Conservation (phyloP, 2,888 invertebrate species). For the Callimorpha dominula region DNA sequence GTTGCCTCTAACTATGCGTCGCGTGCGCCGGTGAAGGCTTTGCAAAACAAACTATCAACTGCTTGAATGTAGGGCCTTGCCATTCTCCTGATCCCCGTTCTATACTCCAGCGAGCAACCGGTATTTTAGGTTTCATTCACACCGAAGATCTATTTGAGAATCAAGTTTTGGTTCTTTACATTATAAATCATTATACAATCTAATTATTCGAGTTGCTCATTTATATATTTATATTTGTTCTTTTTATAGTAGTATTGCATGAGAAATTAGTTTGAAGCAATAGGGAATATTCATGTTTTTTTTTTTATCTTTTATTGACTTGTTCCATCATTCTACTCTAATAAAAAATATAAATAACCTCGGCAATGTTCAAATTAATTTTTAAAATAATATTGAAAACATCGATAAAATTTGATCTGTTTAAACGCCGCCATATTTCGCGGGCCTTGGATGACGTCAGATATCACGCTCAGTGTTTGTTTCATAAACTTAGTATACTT, state of each 20-base stretch:
- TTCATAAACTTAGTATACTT: no score
- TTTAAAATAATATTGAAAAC: no score
- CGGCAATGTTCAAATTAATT: no score
- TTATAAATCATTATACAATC: neutral
- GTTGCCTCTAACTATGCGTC: constrained; percentile 32
- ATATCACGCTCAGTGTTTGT: no score
- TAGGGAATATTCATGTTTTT: no score
- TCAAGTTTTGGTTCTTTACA: constrained; percentile 5
- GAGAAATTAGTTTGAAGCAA: neutral
- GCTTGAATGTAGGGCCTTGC: constrained; percentile 47
- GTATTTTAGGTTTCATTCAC: constrained; percentile 53
- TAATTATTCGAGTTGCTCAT: neutral
- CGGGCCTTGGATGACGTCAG: no score
- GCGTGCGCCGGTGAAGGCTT: constrained; percentile 64
- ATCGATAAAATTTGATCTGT: no score
- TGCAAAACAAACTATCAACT: constrained; percentile 59
- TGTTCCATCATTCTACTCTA: no score
- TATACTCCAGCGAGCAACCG: constrained; percentile 53
- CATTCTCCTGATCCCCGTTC: constrained; percentile 55
- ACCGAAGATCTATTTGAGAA: constrained; percentile 37
- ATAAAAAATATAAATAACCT: no score
- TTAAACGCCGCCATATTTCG: no score
- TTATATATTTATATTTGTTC: no score
- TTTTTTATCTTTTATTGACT: no score
- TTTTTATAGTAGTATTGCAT: neutral